Evolutionary conservation across 1,140 invertebrate species (phyloP), one percentile per base, ranked within the genome.

Genomic region (Caerostris darwini): DNA sequence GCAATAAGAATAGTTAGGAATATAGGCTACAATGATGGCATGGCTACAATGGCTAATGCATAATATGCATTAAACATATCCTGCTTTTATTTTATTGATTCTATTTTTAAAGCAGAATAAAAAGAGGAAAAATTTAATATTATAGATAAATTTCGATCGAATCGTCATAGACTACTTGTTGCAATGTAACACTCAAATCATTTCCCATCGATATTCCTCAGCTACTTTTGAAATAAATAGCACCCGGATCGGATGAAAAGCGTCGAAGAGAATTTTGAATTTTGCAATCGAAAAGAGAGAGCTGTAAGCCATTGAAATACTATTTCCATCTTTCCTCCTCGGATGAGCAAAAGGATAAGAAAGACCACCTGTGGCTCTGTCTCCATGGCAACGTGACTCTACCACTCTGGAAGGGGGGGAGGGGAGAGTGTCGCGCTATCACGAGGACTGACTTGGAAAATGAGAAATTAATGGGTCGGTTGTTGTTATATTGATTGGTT

Each of bases 321-420:
- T 58, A 69, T 92, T 85, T 92, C 90, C 53, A 92, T 92, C 10
- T 69, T 85, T 85, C 82, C 56, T 19, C 61, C 34, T 34, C 57
- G 90, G 58, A 92, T 67, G 90, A 85, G 82, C 53, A 67, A 50
- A 92, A 92, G 90, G 90, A 92, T 92, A 92, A 92, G 82, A 67
- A 92, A 85, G 90, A 92, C 90, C 90, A 92, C 90, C 90, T 92
- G 90, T 92, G 90, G 90, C 90, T 92, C 90, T 50, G 81, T 92
- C 34, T 10, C 82, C 90, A 92, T 92, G 56, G 61, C 8, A 34
- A 92, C 90, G 1, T 81, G 81, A 92, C 14, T 64, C 81, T 57
- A 5, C 81, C 90, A 92, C 58, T 85, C 4, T 17, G 2, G 5
- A 14, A 0, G 2, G 12, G 82, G 50, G 61, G 90, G 7, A 54